Evolutionary conservation across 2,888 invertebrate species (phyloP).

Genomic region (Rhamnusium bicolor): DNA sequence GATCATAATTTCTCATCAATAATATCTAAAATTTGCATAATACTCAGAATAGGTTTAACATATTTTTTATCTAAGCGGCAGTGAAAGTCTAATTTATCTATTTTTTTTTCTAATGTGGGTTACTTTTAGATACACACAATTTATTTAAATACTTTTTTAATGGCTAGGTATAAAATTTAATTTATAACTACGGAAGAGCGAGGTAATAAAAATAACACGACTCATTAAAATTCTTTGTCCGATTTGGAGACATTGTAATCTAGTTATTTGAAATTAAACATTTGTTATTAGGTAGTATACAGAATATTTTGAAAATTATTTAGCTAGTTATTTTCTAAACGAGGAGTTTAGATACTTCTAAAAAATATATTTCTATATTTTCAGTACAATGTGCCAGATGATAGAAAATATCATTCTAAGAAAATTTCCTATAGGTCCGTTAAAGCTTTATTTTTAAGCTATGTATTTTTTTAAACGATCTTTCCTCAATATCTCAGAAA

Average conservation of each 20-base stretch:
- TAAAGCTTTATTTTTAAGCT: no score
- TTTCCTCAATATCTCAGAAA: no score
- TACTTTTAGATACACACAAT: neutral
- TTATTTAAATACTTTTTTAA: neutral
- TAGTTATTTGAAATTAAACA: no score
- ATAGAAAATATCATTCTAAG: no score
- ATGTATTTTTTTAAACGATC: no score
- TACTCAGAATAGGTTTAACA: neutral
- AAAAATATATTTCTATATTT: no score
- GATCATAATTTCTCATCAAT: neutral
- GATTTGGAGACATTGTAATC: neutral
- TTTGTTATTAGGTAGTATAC: neutral
- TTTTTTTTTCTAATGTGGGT: neutral
- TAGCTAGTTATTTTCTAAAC: no score
- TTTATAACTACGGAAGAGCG: neutral
- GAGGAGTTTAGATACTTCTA: no score
- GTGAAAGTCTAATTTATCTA: conserved; percentile 13
- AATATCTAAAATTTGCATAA: neutral
- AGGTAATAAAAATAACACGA: neutral
- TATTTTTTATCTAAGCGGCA: conserved; percentile 3
- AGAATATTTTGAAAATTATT: neutral
- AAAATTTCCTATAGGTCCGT: no score
- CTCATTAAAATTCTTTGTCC: neutral
- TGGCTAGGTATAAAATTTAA: neutral
- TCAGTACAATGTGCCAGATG: no score